Percentiles rank a stretch among this genome's conserved stretches.
phyloP scores from a whole-genome alignment of 1,140 invertebrate species.

The Leucophenga varia region DNA sequence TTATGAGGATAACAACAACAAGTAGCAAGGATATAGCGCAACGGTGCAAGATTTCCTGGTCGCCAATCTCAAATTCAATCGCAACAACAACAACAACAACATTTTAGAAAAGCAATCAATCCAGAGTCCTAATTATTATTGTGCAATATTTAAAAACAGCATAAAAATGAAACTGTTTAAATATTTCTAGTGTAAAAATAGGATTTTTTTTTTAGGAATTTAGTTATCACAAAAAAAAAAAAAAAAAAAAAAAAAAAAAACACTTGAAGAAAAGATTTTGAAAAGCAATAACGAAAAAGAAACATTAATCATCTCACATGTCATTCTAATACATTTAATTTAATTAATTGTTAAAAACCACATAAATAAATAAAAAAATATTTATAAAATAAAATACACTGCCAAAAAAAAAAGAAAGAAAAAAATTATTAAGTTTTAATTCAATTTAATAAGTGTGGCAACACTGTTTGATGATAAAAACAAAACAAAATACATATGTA shows the following conservation, averaged over 20 bases:
- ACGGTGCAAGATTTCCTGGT: too few species aligned
- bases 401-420: slow-evolving; percentile 33
- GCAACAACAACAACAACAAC: slow-evolving; percentile 3
- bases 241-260: too few species aligned
- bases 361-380: slow-evolving; percentile 5
- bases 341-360: slow-evolving; percentile 24
- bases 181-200: too few species aligned
- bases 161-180: too few species aligned
- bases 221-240: too few species aligned
- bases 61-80: too few species aligned
- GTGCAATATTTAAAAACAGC: too few species aligned
- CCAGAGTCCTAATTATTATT: too few species aligned
- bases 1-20: too few species aligned
- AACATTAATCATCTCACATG: slow-evolving; percentile 8
- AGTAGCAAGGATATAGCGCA: slow-evolving; percentile 7
- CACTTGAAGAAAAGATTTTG: neutral
- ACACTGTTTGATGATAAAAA: slow-evolving; percentile 10
- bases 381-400: slow-evolving; percentile 56
- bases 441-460: slow-evolving; percentile 38
- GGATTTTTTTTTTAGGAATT: too few species aligned
- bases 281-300: slow-evolving; percentile 38
- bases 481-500: slow-evolving; percentile 6
- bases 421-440: slow-evolving; percentile 1
- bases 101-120: slow-evolving; percentile 3
- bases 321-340: slow-evolving; percentile 10